These are phyloP conservation scores for Cervus canadensis DNA, from an alignment of 2,113 vertebrate species.

Conservation along the genomic window DNA sequence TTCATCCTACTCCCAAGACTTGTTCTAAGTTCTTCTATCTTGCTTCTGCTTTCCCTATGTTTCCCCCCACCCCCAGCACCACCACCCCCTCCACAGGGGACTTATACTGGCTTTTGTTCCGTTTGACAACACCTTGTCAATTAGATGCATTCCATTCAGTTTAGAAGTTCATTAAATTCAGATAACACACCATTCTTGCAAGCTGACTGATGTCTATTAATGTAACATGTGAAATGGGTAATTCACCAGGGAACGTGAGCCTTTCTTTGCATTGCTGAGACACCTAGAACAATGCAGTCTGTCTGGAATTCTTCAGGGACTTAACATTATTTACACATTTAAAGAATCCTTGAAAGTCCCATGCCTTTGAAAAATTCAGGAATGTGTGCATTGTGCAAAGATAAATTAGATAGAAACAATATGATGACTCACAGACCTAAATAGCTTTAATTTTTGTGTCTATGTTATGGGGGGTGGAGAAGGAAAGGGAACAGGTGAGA, in stretches of 20 bases:
- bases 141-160: slow-evolving; percentile 45
- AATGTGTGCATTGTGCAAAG: slow-evolving; percentile 45
- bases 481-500: background rate
- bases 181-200: slow-evolving; percentile 52
- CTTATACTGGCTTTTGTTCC: slow-evolving; percentile 11
- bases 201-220: slow-evolving; percentile 74
- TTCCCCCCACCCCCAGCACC: background rate
- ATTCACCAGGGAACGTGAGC: slow-evolving; percentile 63
- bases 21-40: background rate
- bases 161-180: slow-evolving; percentile 75
- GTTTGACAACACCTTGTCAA: slow-evolving; percentile 69
- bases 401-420: slow-evolving; percentile 38
- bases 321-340: slow-evolving; percentile 59
- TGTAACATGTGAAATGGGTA: background rate
- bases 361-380: slow-evolving; percentile 50
- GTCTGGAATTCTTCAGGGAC: slow-evolving; percentile 6
- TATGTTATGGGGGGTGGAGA: background rate
- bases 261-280: slow-evolving; percentile 64
- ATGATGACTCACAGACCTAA: slow-evolving; percentile 18
- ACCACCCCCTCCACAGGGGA: too few species aligned
- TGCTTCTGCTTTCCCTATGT: background rate
- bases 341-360: slow-evolving; percentile 67
- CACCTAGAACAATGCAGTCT: slow-evolving; percentile 54
- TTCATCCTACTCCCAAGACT: background rate
- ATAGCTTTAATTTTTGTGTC: slow-evolving; percentile 20